Evolutionary conservation across 2,888 invertebrate species (phyloP).

Genomic region (Andrena flavipes): DNA sequence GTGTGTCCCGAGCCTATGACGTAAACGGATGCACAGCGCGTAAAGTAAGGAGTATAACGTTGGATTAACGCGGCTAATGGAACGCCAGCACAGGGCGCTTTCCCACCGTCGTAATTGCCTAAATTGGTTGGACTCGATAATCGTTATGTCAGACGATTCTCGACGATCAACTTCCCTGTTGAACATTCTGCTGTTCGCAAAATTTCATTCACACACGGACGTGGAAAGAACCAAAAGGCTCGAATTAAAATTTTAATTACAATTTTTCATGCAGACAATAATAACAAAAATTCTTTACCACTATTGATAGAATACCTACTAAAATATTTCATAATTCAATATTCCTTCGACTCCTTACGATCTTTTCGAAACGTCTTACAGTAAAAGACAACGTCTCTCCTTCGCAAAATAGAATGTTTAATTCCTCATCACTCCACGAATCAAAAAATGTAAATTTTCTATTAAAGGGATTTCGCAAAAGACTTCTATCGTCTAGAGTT

Average conservation of each 20-base stretch:
- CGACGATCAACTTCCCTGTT: conserved; percentile 56
- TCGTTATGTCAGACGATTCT: conserved; percentile 72
- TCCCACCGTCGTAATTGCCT: conserved; percentile 81
- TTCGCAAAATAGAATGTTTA: no score
- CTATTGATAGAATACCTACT: no score
- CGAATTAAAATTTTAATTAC: neutral
- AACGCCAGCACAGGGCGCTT: conserved; percentile 70
- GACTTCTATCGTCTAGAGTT: conserved; percentile 19
- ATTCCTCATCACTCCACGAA: neutral
- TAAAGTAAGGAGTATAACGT: conserved; percentile 69
- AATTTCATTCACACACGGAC: conserved; percentile 25
- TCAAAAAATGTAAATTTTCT: conserved; percentile 11
- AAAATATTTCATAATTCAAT: no score
- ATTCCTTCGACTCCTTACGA: no score
- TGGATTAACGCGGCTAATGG: conserved; percentile 70
- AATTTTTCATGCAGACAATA: neutral
- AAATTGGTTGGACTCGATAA: conserved; percentile 81
- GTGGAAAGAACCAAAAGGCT: neutral
- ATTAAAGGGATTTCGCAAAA: neutral
- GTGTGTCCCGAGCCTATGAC: conserved; percentile 60
- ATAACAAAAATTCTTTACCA: no score
- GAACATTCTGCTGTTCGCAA: conserved; percentile 19
- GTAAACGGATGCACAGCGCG: conserved; percentile 69
- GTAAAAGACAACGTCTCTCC: no score
- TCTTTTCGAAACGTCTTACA: no score